Percentiles rank a stretch among this genome's conserved stretches.
Evolutionary conservation across 2,113 vertebrate species (phyloP).

Genomic region (Corydoras sp.): DNA sequence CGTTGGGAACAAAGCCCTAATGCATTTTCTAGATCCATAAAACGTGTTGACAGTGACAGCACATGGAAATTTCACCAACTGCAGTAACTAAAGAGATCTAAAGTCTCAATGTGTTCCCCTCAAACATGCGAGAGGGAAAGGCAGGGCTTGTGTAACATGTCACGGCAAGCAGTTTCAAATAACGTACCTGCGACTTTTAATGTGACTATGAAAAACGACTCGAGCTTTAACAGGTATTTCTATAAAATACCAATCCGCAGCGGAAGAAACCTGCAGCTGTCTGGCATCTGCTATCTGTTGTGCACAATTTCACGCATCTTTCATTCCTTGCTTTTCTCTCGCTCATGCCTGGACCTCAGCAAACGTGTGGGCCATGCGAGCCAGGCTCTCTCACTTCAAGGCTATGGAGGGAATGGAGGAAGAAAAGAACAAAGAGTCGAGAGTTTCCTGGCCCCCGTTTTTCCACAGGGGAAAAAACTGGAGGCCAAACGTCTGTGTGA

Average conservation of each 20-base stretch:
- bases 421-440: slow-evolving; percentile 26
- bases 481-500: slow-evolving; percentile 41
- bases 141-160: slow-evolving; percentile 20
- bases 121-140: neutral
- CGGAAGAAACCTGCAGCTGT: slow-evolving; percentile 40
- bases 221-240: slow-evolving; percentile 37
- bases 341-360: slow-evolving; percentile 30
- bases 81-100: slow-evolving; percentile 21
- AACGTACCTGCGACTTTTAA: slow-evolving; percentile 31
- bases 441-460: slow-evolving; percentile 26
- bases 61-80: slow-evolving; percentile 3
- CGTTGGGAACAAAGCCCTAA: slow-evolving; percentile 6
- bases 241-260: slow-evolving; percentile 41
- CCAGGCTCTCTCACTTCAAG: slow-evolving; percentile 20
- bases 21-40: slow-evolving; percentile 32
- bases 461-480: slow-evolving; percentile 34
- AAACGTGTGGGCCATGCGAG: slow-evolving; percentile 31
- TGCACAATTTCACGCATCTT: slow-evolving; percentile 43
- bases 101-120: slow-evolving; percentile 6
- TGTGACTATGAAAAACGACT: slow-evolving; percentile 41
- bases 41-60: slow-evolving; percentile 21
- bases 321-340: slow-evolving; percentile 7
- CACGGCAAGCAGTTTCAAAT: slow-evolving; percentile 38
- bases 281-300: slow-evolving; percentile 43
- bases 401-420: neutral